A percentile compares a stretch with the other conserved stretches of the same genome.
These are phyloP conservation scores for Cheilosia vulpina DNA, from an alignment of 2,888 invertebrate species.

Conservation along the genomic window DNA sequence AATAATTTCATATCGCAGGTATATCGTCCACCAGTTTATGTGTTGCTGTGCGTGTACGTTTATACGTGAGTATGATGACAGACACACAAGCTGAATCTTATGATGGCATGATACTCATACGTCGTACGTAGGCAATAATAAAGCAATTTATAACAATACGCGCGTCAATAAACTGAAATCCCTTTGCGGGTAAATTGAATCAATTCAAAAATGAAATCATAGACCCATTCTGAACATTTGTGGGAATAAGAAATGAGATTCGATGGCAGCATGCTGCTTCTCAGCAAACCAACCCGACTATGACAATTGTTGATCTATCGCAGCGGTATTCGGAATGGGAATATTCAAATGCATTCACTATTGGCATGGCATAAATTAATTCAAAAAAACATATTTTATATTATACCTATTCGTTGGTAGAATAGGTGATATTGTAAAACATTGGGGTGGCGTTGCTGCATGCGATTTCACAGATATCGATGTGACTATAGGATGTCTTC, in stretches of 20 bases:
- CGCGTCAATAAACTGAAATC: constrained; percentile 50
- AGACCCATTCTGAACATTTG: constrained; percentile 6
- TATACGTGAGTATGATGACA: no score
- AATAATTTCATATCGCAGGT: no score
- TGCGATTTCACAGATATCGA: background rate
- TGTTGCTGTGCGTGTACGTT: no score
- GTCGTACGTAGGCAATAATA: background rate
- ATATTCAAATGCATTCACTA: constrained; percentile 55
- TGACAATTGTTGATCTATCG: constrained; percentile 69
- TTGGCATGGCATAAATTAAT: constrained; percentile 54
- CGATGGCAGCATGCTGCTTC: constrained; percentile 19
- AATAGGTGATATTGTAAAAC: no score
- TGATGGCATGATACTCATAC: no score
- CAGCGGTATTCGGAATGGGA: constrained; percentile 42
- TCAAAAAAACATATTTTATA: background rate
- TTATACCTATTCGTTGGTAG: no score
- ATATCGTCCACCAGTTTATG: no score
- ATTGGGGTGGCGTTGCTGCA: background rate
- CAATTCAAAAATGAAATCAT: constrained; percentile 62
- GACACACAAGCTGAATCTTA: no score
- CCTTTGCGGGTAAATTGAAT: constrained; percentile 64
- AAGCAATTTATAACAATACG: constrained; percentile 57
- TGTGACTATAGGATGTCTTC: constrained; percentile 9
- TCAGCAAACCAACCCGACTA: constrained; percentile 39
- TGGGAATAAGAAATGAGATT: constrained; percentile 33